Evolutionary conservation across 1,140 invertebrate genomes (phyloP).

Genomic region (Batillaria attramentaria): DNA sequence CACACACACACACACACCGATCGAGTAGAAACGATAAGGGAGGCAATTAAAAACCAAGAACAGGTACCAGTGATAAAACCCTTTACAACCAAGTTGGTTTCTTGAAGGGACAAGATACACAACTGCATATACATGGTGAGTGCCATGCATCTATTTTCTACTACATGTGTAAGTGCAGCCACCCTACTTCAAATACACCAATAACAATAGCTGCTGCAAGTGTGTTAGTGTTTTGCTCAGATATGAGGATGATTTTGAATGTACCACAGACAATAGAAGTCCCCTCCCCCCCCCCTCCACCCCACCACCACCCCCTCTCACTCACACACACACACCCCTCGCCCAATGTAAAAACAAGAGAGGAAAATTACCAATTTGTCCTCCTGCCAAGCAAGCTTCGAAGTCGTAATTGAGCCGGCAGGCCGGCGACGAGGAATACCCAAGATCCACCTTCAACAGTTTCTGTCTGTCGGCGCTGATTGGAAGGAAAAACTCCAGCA

Average conservation of each 20-base stretch:
- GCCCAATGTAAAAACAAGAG: neutral
- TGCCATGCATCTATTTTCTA: too few relatives aligned
- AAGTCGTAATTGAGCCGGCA: constrained; percentile 45
- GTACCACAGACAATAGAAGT: neutral
- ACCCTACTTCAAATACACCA: too few relatives aligned
- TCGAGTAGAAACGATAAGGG: too few relatives aligned
- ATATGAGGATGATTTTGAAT: neutral
- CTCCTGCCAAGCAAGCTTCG: constrained; percentile 42
- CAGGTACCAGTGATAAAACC: too few relatives aligned
- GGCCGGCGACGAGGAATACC: constrained; percentile 33
- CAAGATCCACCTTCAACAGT: constrained; percentile 35
- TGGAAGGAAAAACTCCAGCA: constrained; percentile 42
- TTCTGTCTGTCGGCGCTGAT: constrained; percentile 26
- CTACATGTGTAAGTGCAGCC: too few relatives aligned
- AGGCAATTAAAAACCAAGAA: too few relatives aligned
- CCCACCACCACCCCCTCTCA: neutral
- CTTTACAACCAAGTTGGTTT: too few relatives aligned
- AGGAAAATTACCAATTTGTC: constrained; percentile 38
- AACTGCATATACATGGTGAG: too few relatives aligned
- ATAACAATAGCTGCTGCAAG: neutral
- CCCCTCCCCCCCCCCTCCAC: neutral
- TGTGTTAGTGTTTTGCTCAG: neutral
- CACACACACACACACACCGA: too few relatives aligned
- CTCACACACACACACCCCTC: neutral
- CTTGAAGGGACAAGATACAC: too few relatives aligned